These are phyloP conservation scores for Rousettus madagascariensis DNA, from an alignment of 2,797 vertebrate species.

Conservation along the genomic window DNA sequence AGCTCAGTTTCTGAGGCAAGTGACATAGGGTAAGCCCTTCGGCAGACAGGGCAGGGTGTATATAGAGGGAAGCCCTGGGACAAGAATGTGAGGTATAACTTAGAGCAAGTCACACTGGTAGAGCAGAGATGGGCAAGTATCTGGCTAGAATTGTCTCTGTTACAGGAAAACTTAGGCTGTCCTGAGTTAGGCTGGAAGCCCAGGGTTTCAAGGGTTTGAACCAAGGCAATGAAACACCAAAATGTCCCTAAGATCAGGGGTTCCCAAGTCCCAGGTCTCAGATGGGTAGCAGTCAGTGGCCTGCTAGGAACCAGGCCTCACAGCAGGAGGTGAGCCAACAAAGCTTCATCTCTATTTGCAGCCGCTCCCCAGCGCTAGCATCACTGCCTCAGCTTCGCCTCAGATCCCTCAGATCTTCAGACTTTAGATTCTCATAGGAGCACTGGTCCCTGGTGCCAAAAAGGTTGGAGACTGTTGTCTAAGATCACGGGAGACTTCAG, in stretches of 20 bases:
- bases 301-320: too few relatives aligned
- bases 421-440: too few relatives aligned
- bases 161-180: background rate
- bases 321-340: too few relatives aligned
- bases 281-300: too few relatives aligned
- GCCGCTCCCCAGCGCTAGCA: too few relatives aligned
- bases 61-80: background rate
- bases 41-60: fast-evolving
- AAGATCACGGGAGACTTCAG: background rate
- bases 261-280: too few relatives aligned
- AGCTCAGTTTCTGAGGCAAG: background rate
- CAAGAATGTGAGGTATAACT: background rate
- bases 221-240: background rate
- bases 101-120: background rate
- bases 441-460: too few relatives aligned
- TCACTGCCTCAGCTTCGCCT: too few relatives aligned
- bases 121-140: background rate
- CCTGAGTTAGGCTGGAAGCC: background rate
- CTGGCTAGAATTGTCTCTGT: background rate
- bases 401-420: too few relatives aligned
- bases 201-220: background rate
- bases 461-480: too few relatives aligned
- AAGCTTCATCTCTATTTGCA: too few relatives aligned
- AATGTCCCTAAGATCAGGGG: background rate
- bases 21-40: background rate